phyloP scores from a whole-genome alignment of 2,888 invertebrate genomes.

The Lymantria dispar region DNA sequence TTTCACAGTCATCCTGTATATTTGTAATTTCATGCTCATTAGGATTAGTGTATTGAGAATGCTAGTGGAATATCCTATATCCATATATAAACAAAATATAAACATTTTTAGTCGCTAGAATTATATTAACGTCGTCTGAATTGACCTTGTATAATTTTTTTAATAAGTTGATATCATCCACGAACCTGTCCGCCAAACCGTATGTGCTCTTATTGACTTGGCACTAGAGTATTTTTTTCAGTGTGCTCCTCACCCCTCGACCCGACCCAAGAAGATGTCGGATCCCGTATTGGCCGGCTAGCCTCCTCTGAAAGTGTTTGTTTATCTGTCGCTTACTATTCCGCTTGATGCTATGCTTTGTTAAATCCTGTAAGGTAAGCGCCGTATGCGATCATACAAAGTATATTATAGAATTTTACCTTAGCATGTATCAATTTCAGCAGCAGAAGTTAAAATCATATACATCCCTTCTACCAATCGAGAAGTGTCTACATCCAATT shows the following conservation, averaged over 20 bases:
- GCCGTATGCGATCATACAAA: constrained; percentile 42
- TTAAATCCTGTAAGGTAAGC: constrained; percentile 39
- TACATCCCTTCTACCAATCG: constrained; percentile 1
- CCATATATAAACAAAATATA: constrained; percentile 39
- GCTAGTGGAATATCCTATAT: constrained; percentile 70
- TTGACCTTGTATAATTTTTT: constrained; percentile 38
- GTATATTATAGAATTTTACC: constrained; percentile 39
- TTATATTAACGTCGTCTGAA: constrained; percentile 20
- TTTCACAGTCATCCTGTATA: constrained; percentile 40
- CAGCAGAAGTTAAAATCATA: constrained; percentile 19
- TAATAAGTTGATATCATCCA: constrained; percentile 31
- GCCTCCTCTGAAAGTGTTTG: constrained; percentile 81
- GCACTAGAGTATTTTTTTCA: constrained; percentile 83
- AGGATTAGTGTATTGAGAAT: constrained; percentile 78
- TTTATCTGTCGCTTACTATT: constrained; percentile 64
- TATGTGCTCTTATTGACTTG: constrained; percentile 76
- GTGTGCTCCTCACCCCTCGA: constrained; percentile 83
- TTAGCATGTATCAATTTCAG: constrained; percentile 38
- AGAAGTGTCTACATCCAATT: constrained; percentile 23
- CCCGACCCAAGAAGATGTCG: constrained; percentile 79
- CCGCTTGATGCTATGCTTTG: constrained; percentile 73
- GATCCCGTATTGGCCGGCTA: constrained; percentile 77
- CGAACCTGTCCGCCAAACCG: constrained; percentile 67
- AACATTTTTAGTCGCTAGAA: constrained; percentile 37
- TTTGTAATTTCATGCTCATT: constrained; percentile 79